Conservation (phyloP, 2,113 vertebrate genomes). For the Columba janthina region DNA sequence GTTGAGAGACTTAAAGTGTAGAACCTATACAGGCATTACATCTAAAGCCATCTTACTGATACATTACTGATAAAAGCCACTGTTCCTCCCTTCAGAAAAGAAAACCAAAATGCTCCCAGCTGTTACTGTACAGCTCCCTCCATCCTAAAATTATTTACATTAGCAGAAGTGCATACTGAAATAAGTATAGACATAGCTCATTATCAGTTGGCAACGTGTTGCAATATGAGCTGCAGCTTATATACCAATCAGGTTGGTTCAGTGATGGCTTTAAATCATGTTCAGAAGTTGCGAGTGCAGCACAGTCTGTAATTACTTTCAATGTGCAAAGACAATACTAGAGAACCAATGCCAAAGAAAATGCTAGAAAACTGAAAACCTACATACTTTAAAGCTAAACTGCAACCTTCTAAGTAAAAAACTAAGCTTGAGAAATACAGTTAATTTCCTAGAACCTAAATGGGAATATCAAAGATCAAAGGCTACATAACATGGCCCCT, state of each 20-base stretch:
- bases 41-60: background rate
- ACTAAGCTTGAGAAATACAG: background rate
- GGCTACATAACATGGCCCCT: background rate
- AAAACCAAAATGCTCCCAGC: background rate
- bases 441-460: background rate
- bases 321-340: background rate
- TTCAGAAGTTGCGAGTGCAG: background rate
- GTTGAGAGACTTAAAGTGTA: background rate
- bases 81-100: background rate
- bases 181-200: background rate
- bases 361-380: background rate
- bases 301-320: background rate
- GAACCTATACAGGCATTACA: background rate
- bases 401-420: background rate
- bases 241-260: background rate
- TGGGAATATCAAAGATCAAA: background rate
- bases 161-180: background rate
- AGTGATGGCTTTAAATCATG: background rate
- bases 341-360: background rate
- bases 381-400: background rate
- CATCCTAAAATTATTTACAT: background rate
- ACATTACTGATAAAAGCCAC: rapidly evolving
- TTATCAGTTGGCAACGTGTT: background rate
- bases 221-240: background rate
- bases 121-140: background rate